Conservation (phyloP, 2,888 invertebrate species). For the Pseudanteris insignis region DNA sequence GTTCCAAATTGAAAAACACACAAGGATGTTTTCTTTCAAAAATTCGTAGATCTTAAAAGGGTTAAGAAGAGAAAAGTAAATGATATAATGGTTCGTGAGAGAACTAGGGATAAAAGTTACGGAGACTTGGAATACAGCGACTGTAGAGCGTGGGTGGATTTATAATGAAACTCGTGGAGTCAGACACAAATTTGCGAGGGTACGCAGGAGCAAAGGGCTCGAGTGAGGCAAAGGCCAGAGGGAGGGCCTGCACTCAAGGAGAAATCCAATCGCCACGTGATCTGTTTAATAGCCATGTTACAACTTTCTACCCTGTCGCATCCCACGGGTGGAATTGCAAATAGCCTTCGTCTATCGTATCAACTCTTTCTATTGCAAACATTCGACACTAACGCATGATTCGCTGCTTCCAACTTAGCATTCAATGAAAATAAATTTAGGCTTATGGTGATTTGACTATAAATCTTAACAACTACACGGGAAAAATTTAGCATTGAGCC, state of each 20-base stretch:
- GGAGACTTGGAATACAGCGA: no score
- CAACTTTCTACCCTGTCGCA: constrained; percentile 56
- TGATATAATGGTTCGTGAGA: constrained; percentile 64
- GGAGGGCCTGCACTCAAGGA: constrained; percentile 50
- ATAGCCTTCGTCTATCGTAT: constrained; percentile 58
- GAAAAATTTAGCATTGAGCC: no score
- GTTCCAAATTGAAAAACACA: constrained; percentile 66
- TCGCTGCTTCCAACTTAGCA: constrained; percentile 4
- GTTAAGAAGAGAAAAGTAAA: constrained; percentile 53
- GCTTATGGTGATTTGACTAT: constrained; percentile 3
- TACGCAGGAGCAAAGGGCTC: constrained; percentile 49
- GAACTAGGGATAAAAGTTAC: no score
- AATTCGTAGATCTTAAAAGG: constrained; percentile 49
- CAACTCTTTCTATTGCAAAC: constrained; percentile 44
- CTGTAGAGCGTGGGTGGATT: constrained; percentile 59
- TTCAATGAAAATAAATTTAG: constrained; percentile 11
- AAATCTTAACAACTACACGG: no score
- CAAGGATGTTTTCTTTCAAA: constrained; percentile 61
- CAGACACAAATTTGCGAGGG: constrained; percentile 64
- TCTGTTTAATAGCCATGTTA: constrained; percentile 63
- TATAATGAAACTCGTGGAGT: constrained; percentile 66
- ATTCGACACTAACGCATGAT: constrained; percentile 34
- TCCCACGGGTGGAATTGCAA: constrained; percentile 61
- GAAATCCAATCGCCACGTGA: constrained; percentile 65
- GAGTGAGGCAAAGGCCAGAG: constrained; percentile 44